phyloP scores from a whole-genome alignment of 2,797 vertebrate genomes.

The Myripristis jacobus region DNA sequence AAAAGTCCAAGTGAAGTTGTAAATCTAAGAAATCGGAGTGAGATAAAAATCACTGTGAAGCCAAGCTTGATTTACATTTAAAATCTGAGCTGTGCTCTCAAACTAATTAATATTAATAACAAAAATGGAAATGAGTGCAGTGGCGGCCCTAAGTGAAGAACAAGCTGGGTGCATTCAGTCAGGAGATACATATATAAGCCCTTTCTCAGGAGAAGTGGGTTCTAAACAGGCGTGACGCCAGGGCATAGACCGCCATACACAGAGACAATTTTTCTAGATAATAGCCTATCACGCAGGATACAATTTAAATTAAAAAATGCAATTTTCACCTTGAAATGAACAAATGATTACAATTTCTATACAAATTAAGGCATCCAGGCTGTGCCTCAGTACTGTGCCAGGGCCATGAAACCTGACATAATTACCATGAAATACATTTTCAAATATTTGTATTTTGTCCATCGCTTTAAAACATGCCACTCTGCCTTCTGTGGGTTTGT shows the following conservation, averaged over 20 bases:
- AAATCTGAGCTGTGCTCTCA: conserved; percentile 78
- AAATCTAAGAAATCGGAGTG: conserved; percentile 78
- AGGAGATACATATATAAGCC: conserved; percentile 91
- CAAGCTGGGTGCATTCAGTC: conserved; percentile 86
- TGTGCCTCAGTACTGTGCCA: conserved; percentile 96
- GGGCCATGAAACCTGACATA: conserved; percentile 99
- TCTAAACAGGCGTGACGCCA: conserved; percentile 93
- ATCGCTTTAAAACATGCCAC: conserved; percentile 94
- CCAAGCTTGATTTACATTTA: conserved; percentile 81
- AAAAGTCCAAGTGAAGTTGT: conserved; percentile 77
- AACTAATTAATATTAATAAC: conserved; percentile 92
- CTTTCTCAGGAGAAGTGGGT: conserved; percentile 96
- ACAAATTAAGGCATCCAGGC: conserved; percentile 99
- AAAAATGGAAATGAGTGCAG: conserved; percentile 82
- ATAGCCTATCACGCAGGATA: conserved; percentile 99
- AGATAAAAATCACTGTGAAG: conserved; percentile 83
- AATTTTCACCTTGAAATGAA: conserved; percentile 99
- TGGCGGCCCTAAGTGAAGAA: conserved; percentile 82
- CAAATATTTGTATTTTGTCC: conserved; percentile 99
- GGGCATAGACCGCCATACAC: conserved; percentile 94
- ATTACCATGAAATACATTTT: conserved; percentile 99
- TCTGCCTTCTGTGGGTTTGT: conserved; percentile 87
- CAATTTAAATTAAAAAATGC: conserved; percentile 99
- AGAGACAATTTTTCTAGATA: conserved; percentile 99
- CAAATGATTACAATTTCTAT: conserved; percentile 99